These are phyloP conservation scores for Tanypteryx hageni DNA, from an alignment of 2,888 invertebrate species.

Conservation along the genomic window DNA sequence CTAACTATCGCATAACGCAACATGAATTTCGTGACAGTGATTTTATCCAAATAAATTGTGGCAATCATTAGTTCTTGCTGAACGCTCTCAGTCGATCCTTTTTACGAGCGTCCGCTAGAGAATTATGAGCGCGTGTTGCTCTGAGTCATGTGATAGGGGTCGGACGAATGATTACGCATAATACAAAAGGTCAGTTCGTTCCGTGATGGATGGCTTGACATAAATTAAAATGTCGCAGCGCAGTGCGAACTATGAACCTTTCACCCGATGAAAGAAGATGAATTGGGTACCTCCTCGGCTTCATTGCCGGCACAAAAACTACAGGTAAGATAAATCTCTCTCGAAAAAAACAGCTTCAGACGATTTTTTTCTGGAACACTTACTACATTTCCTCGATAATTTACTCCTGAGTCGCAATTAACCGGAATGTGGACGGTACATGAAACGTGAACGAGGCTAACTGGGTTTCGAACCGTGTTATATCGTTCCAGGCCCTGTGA, in stretches of 20 bases:
- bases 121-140: neutral
- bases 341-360: neutral
- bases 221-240: constrained; percentile 7
- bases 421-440: neutral
- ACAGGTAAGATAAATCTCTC: neutral
- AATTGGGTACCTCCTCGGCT: constrained; percentile 1
- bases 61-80: neutral
- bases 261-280: constrained; percentile 15
- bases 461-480: too few relatives aligned
- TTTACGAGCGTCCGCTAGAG: neutral
- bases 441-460: too few relatives aligned
- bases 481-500: neutral
- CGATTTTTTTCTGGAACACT: neutral
- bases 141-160: neutral
- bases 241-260: constrained; percentile 19
- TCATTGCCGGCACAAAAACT: constrained; percentile 9
- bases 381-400: neutral
- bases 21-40: neutral
- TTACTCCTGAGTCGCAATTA: neutral
- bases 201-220: neutral
- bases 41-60: neutral
- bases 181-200: neutral
- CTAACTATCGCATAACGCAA: too few relatives aligned
- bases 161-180: constrained; percentile 21
- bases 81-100: neutral